Evolutionary conservation across 2,113 vertebrate species (phyloP).

Genomic region (Glaucomys volans): DNA sequence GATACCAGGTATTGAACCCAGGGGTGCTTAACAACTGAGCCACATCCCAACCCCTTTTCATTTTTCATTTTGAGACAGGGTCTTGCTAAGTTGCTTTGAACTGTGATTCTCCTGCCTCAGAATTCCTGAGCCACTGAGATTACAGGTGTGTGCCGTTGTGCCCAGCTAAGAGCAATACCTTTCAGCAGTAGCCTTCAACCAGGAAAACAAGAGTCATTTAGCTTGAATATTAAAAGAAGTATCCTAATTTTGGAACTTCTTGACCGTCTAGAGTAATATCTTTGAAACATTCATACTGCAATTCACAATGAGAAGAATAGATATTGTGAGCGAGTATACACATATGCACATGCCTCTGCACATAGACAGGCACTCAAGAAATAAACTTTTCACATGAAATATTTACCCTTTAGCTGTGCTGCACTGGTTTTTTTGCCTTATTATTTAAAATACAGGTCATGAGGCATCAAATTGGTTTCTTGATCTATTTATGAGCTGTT

Average conservation of each 20-base stretch:
- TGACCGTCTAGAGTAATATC: background rate
- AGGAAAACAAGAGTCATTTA: background rate
- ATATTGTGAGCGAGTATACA: background rate
- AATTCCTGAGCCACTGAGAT: too few species aligned
- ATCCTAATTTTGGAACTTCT: background rate
- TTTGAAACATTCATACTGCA: background rate
- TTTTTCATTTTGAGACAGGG: too few species aligned
- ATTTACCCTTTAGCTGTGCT: background rate
- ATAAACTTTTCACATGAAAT: slow-evolving; percentile 24
- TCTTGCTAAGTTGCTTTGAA: too few species aligned
- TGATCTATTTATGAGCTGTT: background rate
- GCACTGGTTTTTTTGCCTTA: background rate
- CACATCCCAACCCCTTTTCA: too few species aligned
- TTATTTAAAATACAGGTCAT: background rate
- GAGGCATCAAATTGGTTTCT: background rate
- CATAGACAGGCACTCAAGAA: background rate
- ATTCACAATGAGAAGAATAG: background rate
- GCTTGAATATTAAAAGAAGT: background rate
- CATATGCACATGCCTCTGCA: too few species aligned
- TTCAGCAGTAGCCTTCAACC: background rate
- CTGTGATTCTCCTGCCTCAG: too few species aligned
- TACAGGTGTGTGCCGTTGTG: too few species aligned
- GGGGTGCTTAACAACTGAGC: too few species aligned
- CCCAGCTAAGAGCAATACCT: background rate
- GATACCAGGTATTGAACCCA: too few species aligned